A percentile compares a stretch with the other conserved stretches of the same genome.
phyloP scores from a whole-genome alignment of 2,888 invertebrate species.

The Temnothorax unifasciatus region DNA sequence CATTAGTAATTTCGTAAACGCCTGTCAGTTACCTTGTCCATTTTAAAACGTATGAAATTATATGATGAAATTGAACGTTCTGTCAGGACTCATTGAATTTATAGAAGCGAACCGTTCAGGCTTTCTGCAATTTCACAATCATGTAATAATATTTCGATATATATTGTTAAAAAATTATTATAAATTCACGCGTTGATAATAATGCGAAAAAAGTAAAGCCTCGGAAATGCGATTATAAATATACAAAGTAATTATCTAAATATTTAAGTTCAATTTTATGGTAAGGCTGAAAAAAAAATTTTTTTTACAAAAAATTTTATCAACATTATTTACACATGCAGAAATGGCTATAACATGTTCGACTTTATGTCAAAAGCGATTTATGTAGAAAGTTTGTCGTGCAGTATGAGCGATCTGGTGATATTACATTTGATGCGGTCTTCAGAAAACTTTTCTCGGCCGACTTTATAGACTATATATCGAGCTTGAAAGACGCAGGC shows the following conservation, averaged over 20 bases:
- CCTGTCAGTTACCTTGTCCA: neutral
- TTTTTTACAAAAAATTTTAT: neutral
- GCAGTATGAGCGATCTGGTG: neutral
- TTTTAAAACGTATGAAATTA: conserved; percentile 29
- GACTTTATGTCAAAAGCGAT: neutral
- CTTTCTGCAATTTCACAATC: neutral
- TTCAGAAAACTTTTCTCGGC: conserved; percentile 1
- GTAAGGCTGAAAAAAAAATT: neutral
- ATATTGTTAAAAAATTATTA: conserved; percentile 9
- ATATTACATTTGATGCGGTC: conserved; percentile 24
- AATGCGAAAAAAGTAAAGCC: neutral
- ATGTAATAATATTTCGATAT: neutral
- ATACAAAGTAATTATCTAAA: neutral
- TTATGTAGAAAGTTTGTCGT: neutral
- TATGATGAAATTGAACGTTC: conserved; percentile 23
- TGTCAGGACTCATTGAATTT: neutral
- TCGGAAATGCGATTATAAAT: neutral
- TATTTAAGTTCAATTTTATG: neutral
- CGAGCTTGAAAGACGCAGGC: neutral
- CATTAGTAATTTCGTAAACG: conserved; percentile 27
- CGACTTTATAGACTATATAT: neutral
- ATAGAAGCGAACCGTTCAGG: neutral
- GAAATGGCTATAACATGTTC: neutral
- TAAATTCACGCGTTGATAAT: neutral
- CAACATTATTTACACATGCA: neutral